Conservation (phyloP, 1,140 invertebrate genomes). For the Brachionus manjavacas region DNA sequence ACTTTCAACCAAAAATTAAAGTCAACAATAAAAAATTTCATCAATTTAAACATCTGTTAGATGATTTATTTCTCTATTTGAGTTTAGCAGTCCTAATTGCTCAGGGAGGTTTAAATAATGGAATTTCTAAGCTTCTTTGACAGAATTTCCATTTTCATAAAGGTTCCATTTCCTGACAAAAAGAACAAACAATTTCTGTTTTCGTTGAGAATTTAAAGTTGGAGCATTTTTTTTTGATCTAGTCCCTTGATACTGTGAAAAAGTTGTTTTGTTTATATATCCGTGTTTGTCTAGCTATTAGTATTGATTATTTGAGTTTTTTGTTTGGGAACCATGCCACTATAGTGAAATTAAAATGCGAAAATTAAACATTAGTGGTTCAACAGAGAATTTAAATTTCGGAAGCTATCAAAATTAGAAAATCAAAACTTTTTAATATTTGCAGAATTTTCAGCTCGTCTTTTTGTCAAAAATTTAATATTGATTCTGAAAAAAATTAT, state of each 20-base stretch:
- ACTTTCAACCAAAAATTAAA: not conserved
- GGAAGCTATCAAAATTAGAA: not conserved
- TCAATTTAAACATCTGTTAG: not conserved
- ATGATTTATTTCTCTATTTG: not conserved
- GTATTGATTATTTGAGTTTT: not conserved
- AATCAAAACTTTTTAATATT: not conserved
- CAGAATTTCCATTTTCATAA: not conserved
- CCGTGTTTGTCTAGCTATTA: not conserved
- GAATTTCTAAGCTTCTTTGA: not conserved
- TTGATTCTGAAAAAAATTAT: constrained; percentile 21
- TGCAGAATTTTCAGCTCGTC: not conserved
- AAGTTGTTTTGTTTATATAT: not conserved
- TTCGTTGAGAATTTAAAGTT: not conserved
- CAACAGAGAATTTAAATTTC: not conserved
- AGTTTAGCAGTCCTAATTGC: not conserved
- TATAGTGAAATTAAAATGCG: not conserved
- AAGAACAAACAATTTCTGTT: not conserved
- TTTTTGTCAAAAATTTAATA: not conserved
- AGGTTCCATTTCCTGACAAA: not conserved
- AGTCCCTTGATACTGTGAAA: not conserved
- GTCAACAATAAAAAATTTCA: not conserved
- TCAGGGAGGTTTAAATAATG: not conserved
- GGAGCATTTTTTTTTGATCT: not conserved
- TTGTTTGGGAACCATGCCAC: not conserved
- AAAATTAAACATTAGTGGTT: not conserved